Conservation (phyloP, 2,888 invertebrate species). For the Antheraea assamensis region DNA sequence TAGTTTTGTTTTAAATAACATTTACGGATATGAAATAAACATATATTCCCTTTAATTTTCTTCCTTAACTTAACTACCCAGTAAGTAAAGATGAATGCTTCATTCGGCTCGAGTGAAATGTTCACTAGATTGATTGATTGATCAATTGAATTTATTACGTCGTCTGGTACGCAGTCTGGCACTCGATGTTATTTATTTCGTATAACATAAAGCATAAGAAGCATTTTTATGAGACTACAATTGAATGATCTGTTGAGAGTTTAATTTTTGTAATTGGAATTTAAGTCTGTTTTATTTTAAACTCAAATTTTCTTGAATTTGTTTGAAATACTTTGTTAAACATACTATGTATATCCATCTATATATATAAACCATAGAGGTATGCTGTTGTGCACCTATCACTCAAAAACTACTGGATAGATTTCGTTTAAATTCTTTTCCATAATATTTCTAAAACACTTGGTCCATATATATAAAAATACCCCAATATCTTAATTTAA, state of each 20-base stretch:
- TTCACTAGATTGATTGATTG: constrained; percentile 10
- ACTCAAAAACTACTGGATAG: no score
- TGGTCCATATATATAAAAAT: no score
- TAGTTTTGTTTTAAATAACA: no score
- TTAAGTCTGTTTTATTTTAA: neutral
- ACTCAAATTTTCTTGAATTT: no score
- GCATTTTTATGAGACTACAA: constrained; percentile 1
- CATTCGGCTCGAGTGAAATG: neutral
- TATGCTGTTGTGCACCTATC: no score
- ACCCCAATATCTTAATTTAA: no score
- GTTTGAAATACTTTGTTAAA: no score
- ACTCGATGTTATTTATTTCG: neutral
- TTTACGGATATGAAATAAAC: no score
- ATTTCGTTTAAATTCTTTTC: no score
- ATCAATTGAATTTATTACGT: constrained; percentile 20
- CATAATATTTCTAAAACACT: no score
- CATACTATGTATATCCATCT: no score
- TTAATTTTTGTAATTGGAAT: neutral
- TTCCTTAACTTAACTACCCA: neutral
- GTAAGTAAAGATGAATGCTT: constrained; percentile 2
- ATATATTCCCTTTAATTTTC: neutral
- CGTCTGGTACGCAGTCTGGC: constrained; percentile 14
- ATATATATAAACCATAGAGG: no score
- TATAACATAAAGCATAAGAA: neutral
- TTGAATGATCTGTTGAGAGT: neutral